These are phyloP conservation scores for Epinephelus fuscoguttatus DNA, from an alignment of 2,113 vertebrate genomes.

Conservation along the genomic window DNA sequence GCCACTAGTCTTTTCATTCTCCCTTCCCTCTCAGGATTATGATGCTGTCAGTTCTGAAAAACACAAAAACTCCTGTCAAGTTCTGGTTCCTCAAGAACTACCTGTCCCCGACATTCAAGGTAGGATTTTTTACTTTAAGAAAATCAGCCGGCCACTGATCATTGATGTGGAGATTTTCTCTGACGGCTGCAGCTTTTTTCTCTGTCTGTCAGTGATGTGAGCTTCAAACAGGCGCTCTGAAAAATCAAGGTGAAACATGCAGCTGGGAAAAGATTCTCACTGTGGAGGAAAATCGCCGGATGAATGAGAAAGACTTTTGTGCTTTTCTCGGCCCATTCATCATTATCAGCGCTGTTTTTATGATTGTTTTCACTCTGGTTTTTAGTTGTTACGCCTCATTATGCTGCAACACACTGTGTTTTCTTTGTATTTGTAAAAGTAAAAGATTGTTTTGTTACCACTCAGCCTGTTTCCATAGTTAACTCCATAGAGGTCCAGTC, in stretches of 20 bases:
- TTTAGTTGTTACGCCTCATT: neutral
- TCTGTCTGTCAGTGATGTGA: neutral
- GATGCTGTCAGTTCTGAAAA: slow-evolving; percentile 98
- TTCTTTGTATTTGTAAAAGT: neutral
- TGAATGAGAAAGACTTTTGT: neutral
- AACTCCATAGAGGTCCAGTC: neutral
- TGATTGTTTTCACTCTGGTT: neutral
- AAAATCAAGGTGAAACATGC: slow-evolving; percentile 20
- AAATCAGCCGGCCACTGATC: neutral
- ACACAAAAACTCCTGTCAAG: slow-evolving; percentile 97
- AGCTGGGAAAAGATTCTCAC: neutral
- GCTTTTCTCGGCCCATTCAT: slow-evolving; percentile 1
- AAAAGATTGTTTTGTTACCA: neutral
- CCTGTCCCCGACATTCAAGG: slow-evolving; percentile 98
- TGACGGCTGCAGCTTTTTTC: slow-evolving; percentile 15
- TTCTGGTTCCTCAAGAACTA: slow-evolving; percentile 99
- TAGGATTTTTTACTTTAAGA: slow-evolving; percentile 65
- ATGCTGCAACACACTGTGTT: neutral
- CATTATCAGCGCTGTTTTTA: neutral
- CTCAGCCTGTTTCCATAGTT: neutral
- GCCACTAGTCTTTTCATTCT: neutral
- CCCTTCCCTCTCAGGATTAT: slow-evolving; percentile 90
- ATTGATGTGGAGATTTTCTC: slow-evolving; percentile 37
- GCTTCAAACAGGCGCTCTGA: slow-evolving; percentile 21
- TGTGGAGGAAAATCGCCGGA: neutral